A percentile compares a stretch with the other conserved stretches of the same genome.
Evolutionary conservation across 1,140 invertebrate species (phyloP).

Genomic region (Penaeus vannamei): DNA sequence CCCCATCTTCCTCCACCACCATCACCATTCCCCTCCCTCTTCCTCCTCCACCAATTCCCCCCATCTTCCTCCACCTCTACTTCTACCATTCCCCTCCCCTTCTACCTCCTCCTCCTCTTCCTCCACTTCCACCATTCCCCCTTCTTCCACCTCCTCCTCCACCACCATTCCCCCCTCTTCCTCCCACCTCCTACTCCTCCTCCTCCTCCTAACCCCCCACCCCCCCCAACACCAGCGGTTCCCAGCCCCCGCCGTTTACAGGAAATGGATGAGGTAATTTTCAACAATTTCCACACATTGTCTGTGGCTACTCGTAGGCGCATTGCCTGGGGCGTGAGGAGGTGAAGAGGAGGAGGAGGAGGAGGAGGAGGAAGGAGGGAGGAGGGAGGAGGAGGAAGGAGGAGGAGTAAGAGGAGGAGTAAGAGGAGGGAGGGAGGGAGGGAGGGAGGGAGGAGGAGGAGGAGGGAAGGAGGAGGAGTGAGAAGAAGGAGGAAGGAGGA

Average conservation of each 20-base stretch:
- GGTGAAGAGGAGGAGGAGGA: too few species aligned
- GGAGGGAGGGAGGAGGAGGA: too few species aligned
- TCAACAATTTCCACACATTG: constrained; percentile 57
- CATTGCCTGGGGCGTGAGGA: neutral
- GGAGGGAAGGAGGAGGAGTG: too few species aligned
- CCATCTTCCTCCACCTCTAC: too few species aligned
- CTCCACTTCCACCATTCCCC: neutral
- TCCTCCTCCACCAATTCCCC: neutral
- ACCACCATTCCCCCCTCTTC: neutral
- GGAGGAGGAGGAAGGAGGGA: too few species aligned
- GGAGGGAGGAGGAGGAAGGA: too few species aligned
- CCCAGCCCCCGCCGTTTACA: constrained; percentile 53
- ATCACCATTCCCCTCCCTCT: neutral
- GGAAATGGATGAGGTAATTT: constrained; percentile 61
- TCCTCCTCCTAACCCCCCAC: neutral
- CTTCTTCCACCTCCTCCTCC: neutral
- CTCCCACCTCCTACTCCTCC: neutral
- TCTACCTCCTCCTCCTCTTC: neutral
- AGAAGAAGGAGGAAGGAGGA: too few species aligned
- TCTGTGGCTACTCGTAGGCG: neutral
- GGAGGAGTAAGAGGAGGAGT: too few species aligned
- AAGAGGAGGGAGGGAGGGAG: too few species aligned
- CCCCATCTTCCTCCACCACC: neutral
- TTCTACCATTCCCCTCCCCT: neutral
- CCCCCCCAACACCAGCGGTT: constrained; percentile 4